Conservation (phyloP, 2,797 vertebrate species). For the Steatocranus sp. region DNA sequence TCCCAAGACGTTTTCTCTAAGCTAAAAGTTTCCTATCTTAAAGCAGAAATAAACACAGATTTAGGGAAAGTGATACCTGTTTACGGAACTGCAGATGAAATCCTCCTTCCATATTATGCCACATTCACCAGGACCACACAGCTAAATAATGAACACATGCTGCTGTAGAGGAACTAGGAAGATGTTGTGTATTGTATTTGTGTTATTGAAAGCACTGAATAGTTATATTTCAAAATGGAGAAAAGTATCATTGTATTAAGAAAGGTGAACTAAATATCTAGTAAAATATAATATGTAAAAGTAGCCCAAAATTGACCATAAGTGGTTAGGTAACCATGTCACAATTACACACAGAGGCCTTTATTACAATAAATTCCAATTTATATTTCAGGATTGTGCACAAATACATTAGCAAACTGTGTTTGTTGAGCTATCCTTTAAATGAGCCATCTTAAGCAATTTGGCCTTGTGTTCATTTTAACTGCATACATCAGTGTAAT, state of each 20-base stretch:
- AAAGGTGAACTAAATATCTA: not conserved
- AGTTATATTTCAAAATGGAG: not conserved
- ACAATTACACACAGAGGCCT: not conserved
- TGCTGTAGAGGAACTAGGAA: not conserved
- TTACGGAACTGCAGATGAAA: not conserved
- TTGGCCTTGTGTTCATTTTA: not conserved
- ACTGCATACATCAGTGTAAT: not conserved
- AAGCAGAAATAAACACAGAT: not conserved
- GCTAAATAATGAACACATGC: not conserved
- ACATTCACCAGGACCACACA: conserved; percentile 4
- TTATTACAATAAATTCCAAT: not conserved
- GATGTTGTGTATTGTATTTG: not conserved
- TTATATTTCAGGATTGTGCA: not conserved
- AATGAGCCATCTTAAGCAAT: not conserved
- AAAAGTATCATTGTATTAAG: not conserved
- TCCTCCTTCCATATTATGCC: not conserved
- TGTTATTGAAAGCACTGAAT: not conserved
- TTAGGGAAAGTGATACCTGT: conserved; percentile 1
- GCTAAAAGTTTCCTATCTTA: not conserved
- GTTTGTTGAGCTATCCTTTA: not conserved
- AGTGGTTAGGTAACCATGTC: not conserved
- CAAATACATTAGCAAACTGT: not conserved
- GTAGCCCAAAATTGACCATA: not conserved
- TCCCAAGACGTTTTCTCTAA: conserved; percentile 2
- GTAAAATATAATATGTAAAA: not conserved